Conservation (phyloP, 1,140 invertebrate genomes). For the Batillaria attramentaria region DNA sequence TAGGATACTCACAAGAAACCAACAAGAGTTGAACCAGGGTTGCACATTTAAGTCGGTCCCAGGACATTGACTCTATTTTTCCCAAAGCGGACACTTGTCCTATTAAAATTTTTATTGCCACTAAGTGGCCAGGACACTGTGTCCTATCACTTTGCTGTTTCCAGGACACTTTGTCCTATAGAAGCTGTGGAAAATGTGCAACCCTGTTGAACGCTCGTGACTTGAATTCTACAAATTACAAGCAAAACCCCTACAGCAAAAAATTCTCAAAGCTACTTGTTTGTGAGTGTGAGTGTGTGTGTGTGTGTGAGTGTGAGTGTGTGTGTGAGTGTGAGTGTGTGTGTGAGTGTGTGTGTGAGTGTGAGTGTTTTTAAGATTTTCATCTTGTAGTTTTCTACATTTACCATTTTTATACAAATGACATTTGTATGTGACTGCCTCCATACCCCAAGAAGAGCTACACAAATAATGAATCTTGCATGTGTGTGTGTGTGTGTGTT, state of each 20-base stretch:
- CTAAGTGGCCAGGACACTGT: no score
- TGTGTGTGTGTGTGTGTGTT: constrained; percentile 5
- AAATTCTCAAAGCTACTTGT: not conserved
- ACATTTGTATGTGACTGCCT: not conserved
- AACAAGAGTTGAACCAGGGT: no score
- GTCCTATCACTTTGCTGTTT: no score
- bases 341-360: not conserved
- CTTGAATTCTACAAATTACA: not conserved
- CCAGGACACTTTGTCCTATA: no score
- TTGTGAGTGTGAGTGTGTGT: not conserved
- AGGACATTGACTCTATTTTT: no score
- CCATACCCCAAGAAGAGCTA: not conserved
- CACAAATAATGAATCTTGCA: not conserved
- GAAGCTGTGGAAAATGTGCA: no score
- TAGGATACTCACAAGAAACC: not conserved
- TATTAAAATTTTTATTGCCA: no score
- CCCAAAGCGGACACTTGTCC: no score
- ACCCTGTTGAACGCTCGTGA: no score
- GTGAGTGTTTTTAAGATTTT: not conserved
- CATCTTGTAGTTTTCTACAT: not conserved
- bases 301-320: not conserved
- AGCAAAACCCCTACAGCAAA: not conserved
- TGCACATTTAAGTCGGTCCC: no score
- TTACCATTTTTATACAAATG: not conserved
- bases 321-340: not conserved